Percentiles rank a stretch among this genome's conserved stretches.
These are phyloP conservation scores for Heloderma charlesbogerti DNA, from an alignment of 2,113 vertebrate species.

Conservation along the genomic window DNA sequence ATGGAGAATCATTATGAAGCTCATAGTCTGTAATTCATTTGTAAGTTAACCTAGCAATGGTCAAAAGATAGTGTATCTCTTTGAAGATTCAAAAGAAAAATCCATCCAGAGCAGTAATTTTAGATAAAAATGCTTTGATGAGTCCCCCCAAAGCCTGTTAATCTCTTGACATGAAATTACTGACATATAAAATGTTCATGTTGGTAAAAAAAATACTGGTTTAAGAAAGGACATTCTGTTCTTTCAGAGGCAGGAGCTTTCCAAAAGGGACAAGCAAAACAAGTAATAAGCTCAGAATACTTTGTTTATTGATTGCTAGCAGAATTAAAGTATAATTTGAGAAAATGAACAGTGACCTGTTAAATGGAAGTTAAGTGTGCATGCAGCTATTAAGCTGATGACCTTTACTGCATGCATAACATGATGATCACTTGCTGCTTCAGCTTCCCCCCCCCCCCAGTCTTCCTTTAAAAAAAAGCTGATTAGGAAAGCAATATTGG, in stretches of 20 bases:
- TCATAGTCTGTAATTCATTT: conserved; percentile 18
- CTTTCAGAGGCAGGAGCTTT: conserved; percentile 15
- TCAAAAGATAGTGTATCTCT: conserved; percentile 14
- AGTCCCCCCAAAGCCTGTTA: conserved; percentile 30
- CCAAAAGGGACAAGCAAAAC: background rate
- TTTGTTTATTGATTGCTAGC: conserved; percentile 24
- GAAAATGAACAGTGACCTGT: conserved; percentile 33
- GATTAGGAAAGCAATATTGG: background rate
- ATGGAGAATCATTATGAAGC: background rate
- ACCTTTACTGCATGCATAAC: background rate
- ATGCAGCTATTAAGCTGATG: conserved; percentile 9
- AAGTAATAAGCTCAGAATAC: conserved; percentile 25
- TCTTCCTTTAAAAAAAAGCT: background rate
- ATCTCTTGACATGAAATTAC: conserved; percentile 32
- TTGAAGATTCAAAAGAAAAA: conserved; percentile 23
- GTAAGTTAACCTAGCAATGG: conserved; percentile 32
- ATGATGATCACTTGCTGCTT: background rate
- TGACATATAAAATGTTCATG: conserved; percentile 33
- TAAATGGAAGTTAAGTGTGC: conserved; percentile 2
- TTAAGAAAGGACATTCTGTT: conserved; percentile 27
- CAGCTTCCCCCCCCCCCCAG: background rate
- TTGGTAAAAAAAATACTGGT: conserved; percentile 29
- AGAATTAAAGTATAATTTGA: conserved; percentile 48
- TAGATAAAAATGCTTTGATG: conserved; percentile 5
- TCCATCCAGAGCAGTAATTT: fast-evolving